Evolutionary conservation across 1,140 invertebrate genomes (phyloP).

Genomic region (Drosophila nasuta): DNA sequence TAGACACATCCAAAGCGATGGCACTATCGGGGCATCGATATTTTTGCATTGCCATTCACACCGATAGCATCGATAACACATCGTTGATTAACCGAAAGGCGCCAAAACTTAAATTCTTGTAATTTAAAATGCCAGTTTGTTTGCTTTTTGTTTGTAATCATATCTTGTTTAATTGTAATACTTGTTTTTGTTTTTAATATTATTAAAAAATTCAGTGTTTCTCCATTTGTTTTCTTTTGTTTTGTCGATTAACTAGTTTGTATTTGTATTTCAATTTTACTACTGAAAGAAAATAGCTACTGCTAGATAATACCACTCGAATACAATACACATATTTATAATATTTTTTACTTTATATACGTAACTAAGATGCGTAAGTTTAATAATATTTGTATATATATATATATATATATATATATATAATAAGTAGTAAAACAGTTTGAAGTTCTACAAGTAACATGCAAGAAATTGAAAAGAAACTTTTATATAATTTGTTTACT

Average conservation of each 20-base stretch:
- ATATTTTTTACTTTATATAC: conserved; percentile 35
- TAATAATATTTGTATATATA: conserved; percentile 33
- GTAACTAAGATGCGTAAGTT: conserved; percentile 42
- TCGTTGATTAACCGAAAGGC: background rate
- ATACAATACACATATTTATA: conserved; percentile 40
- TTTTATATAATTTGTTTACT: conserved; percentile 2
- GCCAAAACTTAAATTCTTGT: background rate
- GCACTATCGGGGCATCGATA: no score
- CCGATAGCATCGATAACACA: conserved; percentile 13
- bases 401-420: conserved; percentile 44
- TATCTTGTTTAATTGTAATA: conserved; percentile 69
- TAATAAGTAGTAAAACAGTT: conserved; percentile 45
- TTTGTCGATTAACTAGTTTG: conserved; percentile 64
- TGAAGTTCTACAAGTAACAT: conserved; percentile 30
- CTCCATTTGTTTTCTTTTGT: conserved; percentile 29
- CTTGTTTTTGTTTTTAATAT: conserved; percentile 51
- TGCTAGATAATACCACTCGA: conserved; percentile 60
- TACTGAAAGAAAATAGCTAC: conserved; percentile 67
- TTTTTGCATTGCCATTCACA: background rate
- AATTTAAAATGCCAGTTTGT: background rate
- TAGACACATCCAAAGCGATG: no score
- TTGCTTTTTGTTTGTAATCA: conserved; percentile 46
- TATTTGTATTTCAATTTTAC: conserved; percentile 64
- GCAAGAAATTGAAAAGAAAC: conserved; percentile 32
- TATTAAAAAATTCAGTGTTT: conserved; percentile 68